Evolutionary conservation across 92 coral and sea anemone species (phyloP).

Genomic region (Actinernus sp.): DNA sequence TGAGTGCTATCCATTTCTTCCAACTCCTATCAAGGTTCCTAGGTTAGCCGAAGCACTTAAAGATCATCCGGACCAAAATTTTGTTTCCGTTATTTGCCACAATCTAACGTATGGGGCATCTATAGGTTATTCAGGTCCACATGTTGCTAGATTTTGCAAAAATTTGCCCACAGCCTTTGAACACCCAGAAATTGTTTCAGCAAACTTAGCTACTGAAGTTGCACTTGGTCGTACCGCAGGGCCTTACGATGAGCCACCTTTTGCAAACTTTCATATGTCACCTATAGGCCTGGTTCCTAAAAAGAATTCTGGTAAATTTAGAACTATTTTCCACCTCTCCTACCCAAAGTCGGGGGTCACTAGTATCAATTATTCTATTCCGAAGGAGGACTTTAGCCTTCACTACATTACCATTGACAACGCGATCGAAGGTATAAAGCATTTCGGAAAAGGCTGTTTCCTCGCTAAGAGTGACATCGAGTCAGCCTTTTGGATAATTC

Average conservation of each 20-base stretch:
- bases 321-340: slow-evolving; percentile 13
- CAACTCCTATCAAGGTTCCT: no score
- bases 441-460: slow-evolving; percentile 2
- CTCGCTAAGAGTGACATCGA: slow-evolving; percentile 7
- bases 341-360: slow-evolving; percentile 7
- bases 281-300: slow-evolving; percentile 5
- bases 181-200: background rate
- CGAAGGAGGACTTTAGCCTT: slow-evolving; percentile 1
- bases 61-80: no score
- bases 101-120: background rate
- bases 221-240: slow-evolving; percentile 5
- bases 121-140: background rate
- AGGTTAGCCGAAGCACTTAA: no score
- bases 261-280: background rate
- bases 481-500: slow-evolving; percentile 1
- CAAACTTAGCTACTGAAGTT: background rate
- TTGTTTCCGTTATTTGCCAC: background rate
- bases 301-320: background rate
- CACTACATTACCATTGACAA: slow-evolving; percentile 1
- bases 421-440: background rate
- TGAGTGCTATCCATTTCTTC: no score
- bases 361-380: slow-evolving; percentile 1
- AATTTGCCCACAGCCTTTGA: background rate
- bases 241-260: slow-evolving; percentile 1
- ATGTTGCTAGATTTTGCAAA: background rate